Evolutionary conservation across 92 coral and sea anemone genomes (phyloP).

Genomic region (Parazoanthus swiftii): DNA sequence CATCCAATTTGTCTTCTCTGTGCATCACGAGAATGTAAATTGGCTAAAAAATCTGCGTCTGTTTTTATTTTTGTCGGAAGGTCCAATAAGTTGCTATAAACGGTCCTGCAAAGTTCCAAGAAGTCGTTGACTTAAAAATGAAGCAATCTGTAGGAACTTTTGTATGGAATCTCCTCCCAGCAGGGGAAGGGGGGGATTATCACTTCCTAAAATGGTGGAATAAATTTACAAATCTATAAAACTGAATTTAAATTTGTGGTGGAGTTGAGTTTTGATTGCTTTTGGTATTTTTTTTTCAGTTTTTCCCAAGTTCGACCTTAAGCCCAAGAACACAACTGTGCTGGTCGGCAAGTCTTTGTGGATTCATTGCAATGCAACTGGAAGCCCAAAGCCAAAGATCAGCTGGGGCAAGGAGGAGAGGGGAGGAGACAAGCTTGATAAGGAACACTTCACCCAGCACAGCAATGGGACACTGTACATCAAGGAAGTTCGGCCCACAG

Average conservation of each 20-base stretch:
- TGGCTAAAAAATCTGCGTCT: too few relatives aligned
- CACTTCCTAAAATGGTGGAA: too few relatives aligned
- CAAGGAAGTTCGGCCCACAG: constrained; percentile 47
- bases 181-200: too few relatives aligned
- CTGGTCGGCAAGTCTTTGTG: constrained; percentile 51
- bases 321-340: constrained; percentile 81
- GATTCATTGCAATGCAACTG: constrained; percentile 87
- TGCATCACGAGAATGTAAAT: too few relatives aligned
- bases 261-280: neutral
- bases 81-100: too few relatives aligned
- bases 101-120: too few relatives aligned
- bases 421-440: constrained; percentile 68
- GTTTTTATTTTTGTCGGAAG: too few relatives aligned
- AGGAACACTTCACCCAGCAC: constrained; percentile 46
- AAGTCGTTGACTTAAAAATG: too few relatives aligned
- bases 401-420: constrained; percentile 69
- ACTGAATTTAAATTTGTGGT: neutral
- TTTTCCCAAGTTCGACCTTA: constrained; percentile 63
- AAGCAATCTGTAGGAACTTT: too few relatives aligned
- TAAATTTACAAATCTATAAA: too few relatives aligned
- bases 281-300: constrained; percentile 37
- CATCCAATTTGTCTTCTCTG: too few relatives aligned
- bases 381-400: constrained; percentile 77
- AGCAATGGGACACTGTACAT: constrained; percentile 73
- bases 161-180: too few relatives aligned